phyloP scores from a whole-genome alignment of 1,140 invertebrate genomes.

The Diorhabda carinulata region DNA sequence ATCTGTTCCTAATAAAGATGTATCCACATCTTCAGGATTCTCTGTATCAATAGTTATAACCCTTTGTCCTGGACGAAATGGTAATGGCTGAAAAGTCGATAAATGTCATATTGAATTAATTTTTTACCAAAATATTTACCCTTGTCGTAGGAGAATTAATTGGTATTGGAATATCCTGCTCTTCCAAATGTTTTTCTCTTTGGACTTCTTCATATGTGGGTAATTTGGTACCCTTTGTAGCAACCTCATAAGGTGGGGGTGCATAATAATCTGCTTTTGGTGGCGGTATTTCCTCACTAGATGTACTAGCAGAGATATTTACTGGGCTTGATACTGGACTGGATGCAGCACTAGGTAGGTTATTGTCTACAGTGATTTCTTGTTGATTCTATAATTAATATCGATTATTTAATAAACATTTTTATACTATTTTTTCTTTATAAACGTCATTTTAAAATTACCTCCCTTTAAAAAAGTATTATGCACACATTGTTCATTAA shows the following conservation, averaged over 20 bases:
- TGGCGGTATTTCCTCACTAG: conserved; percentile 63
- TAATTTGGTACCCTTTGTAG: conserved; percentile 73
- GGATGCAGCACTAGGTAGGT: background rate
- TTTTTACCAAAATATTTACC: conserved; percentile 6
- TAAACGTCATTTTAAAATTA: background rate
- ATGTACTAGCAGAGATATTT: conserved; percentile 26
- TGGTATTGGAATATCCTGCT: conserved; percentile 29
- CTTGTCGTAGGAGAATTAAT: conserved; percentile 15
- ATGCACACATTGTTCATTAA: too few relatives aligned
- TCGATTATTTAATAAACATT: background rate
- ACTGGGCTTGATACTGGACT: conserved; percentile 4
- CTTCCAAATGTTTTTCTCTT: conserved; percentile 75
- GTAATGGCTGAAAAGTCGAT: conserved; percentile 46
- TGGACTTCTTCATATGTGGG: conserved; percentile 90
- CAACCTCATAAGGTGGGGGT: conserved; percentile 79
- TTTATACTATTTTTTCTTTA: background rate
- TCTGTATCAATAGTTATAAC: conserved; percentile 72
- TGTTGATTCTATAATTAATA: conserved; percentile 7
- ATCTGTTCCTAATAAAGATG: conserved; percentile 76
- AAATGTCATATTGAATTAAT: background rate
- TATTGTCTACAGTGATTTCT: conserved; percentile 20
- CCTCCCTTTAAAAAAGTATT: background rate
- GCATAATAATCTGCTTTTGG: conserved; percentile 78
- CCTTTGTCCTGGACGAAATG: conserved; percentile 55
- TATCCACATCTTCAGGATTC: conserved; percentile 67